Percentiles rank a stretch among this genome's conserved stretches.
These are phyloP conservation scores for Petrocephalus schoutedeni DNA, from an alignment of 2,797 vertebrate species.

Conservation along the genomic window DNA sequence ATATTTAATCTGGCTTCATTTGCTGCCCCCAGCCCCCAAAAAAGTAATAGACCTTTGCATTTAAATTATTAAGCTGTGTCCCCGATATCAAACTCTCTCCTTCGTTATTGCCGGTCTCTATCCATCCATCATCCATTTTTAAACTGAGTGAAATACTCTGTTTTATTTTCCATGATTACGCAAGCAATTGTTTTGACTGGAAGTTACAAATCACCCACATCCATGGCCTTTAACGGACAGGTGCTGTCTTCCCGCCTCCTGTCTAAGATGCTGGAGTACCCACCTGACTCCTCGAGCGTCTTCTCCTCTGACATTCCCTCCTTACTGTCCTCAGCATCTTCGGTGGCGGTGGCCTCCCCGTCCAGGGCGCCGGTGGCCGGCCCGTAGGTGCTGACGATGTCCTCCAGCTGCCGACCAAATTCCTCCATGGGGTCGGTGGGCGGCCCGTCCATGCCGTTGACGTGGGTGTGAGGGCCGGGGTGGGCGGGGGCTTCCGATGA, in stretches of 20 bases:
- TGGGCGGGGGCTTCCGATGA: constrained; percentile 41
- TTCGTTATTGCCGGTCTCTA: neutral
- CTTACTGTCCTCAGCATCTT: constrained; percentile 50
- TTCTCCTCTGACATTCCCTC: constrained; percentile 70
- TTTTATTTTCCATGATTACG: neutral
- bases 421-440: constrained; percentile 63
- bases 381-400: constrained; percentile 77
- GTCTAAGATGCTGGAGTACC: constrained; percentile 19
- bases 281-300: constrained; percentile 70
- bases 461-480: constrained; percentile 30
- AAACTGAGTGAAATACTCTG: neutral
- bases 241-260: neutral
- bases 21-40: neutral
- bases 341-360: constrained; percentile 25
- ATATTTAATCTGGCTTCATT: neutral
- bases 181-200: neutral
- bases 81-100: neutral
- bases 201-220: neutral
- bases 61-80: neutral
- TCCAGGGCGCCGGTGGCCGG: constrained; percentile 47
- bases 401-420: constrained; percentile 72
- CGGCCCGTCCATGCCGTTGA: constrained; percentile 35
- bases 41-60: neutral
- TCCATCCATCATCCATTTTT: neutral
- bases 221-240: neutral